These are phyloP conservation scores for Drosophila sp. DNA, from an alignment of 1,140 invertebrate genomes.

Conservation along the genomic window DNA sequence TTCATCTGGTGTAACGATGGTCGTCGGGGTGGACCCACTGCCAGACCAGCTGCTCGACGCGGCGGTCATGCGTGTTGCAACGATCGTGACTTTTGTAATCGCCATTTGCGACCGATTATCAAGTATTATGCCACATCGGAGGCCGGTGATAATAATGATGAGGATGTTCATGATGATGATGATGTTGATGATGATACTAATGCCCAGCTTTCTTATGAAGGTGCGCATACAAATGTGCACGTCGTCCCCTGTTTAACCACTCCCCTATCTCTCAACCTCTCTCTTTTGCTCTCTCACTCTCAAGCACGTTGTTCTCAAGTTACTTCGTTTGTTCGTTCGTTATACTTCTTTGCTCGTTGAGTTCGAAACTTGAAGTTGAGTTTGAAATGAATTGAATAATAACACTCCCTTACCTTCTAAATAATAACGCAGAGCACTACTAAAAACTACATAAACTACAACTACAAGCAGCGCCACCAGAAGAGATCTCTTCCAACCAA, in stretches of 20 bases:
- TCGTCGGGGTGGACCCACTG: constrained; percentile 78
- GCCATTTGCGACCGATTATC: constrained; percentile 66
- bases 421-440: constrained; percentile 63
- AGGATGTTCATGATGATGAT: constrained; percentile 11
- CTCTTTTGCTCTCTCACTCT: constrained; percentile 21
- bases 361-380: constrained; percentile 45
- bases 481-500: neutral
- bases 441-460: constrained; percentile 44
- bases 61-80: constrained; percentile 84
- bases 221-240: constrained; percentile 69
- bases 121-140: constrained; percentile 73
- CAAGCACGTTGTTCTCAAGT: constrained; percentile 65
- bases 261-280: neutral
- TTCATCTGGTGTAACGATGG: constrained; percentile 86
- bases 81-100: constrained; percentile 88
- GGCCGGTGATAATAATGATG: constrained; percentile 8
- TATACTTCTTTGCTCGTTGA: constrained; percentile 60
- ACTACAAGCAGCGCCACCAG: constrained; percentile 25
- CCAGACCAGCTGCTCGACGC: constrained; percentile 69
- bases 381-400: constrained; percentile 40
- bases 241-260: constrained; percentile 45
- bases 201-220: constrained; percentile 58
- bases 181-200: neutral
- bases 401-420: constrained; percentile 27
- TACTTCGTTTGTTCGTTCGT: constrained; percentile 51